Conservation (phyloP, 2,113 vertebrate species). For the Clarias batrachus region DNA sequence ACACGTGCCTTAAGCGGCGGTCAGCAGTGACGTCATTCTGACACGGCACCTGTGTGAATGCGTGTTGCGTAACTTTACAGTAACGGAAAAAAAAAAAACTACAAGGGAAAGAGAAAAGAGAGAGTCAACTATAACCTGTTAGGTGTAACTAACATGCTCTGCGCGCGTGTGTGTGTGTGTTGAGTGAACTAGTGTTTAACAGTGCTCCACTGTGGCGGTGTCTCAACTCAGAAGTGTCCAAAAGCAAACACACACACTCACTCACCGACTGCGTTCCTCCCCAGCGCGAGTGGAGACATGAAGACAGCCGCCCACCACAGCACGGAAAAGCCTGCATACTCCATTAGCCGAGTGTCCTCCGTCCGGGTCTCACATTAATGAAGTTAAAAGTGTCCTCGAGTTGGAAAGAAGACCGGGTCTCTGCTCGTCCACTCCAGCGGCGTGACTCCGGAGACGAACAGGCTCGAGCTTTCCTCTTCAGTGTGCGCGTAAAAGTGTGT, state of each 20-base stretch:
- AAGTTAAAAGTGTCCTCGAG: not conserved
- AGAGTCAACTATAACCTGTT: not conserved
- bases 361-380: constrained; percentile 40
- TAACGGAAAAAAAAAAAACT: not conserved
- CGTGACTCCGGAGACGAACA: not conserved
- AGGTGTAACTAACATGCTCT: no score
- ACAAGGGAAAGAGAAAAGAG: not conserved
- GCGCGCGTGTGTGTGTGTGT: no score
- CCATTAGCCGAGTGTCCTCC: constrained; percentile 42
- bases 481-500: not conserved
- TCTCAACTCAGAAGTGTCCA: constrained; percentile 28
- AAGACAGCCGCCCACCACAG: constrained; percentile 45
- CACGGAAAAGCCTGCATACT: constrained; percentile 27
- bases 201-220: not conserved
- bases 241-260: constrained; percentile 39
- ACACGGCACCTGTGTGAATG: constrained; percentile 32
- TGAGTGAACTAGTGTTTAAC: not conserved
- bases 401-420: not conserved
- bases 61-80: constrained; percentile 13
- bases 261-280: constrained; percentile 46
- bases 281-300: constrained; percentile 28
- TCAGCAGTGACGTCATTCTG: not conserved
- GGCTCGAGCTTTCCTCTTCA: not conserved
- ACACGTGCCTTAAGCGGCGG: not conserved
- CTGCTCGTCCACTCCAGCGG: not conserved